Conservation (phyloP, 2,888 invertebrate species). For the Metopia argyrocephala region DNA sequence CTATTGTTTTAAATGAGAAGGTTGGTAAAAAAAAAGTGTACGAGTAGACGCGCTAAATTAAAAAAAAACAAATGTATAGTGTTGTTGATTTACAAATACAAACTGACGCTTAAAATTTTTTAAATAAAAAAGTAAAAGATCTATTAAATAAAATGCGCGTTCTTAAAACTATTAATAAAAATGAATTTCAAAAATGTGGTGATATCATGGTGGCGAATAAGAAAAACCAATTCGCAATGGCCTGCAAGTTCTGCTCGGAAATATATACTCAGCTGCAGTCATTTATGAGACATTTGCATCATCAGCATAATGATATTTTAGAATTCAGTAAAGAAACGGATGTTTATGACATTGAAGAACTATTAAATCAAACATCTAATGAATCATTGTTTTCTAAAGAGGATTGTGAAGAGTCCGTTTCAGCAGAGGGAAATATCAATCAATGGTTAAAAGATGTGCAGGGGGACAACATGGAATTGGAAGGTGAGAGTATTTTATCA, state of each 20-base stretch:
- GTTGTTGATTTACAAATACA: background rate
- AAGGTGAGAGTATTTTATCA: too few relatives aligned
- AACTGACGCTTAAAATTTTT: background rate
- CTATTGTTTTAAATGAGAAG: too few relatives aligned
- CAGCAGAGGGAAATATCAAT: constrained; percentile 24
- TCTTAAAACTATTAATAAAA: constrained; percentile 3
- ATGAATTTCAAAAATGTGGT: constrained; percentile 70
- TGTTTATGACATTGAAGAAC: constrained; percentile 69
- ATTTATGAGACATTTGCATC: constrained; percentile 68
- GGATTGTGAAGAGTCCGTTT: constrained; percentile 16
- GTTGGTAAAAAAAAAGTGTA: too few relatives aligned
- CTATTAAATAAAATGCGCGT: constrained; percentile 61
- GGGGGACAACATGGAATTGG: too few relatives aligned
- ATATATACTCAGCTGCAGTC: constrained; percentile 62
- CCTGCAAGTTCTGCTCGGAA: constrained; percentile 67
- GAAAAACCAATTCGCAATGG: constrained; percentile 65
- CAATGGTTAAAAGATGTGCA: constrained; percentile 28
- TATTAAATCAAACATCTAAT: constrained; percentile 63
- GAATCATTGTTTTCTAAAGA: too few relatives aligned
- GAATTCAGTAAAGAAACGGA: constrained; percentile 58
- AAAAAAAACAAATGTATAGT: background rate
- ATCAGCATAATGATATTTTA: constrained; percentile 65
- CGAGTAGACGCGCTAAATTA: too few relatives aligned
- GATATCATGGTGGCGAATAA: constrained; percentile 68
- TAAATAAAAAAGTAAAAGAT: background rate